A percentile compares a stretch with the other conserved stretches of the same genome.
These are phyloP conservation scores for Ptycholaimellus sp. DNA, from an alignment of 2,888 invertebrate genomes.

Conservation along the genomic window DNA sequence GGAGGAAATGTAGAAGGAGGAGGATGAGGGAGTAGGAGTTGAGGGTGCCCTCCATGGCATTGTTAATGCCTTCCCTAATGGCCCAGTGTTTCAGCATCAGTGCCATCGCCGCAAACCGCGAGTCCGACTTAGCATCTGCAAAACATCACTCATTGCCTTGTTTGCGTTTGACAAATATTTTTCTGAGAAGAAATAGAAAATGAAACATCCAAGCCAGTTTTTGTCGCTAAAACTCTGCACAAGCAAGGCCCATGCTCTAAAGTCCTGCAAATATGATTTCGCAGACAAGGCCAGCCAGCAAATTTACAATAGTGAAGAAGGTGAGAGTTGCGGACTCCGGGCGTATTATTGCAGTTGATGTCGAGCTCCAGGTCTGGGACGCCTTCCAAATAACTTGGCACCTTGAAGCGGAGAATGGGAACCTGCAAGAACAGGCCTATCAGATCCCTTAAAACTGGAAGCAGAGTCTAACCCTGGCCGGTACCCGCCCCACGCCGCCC, in stretches of 20 bases:
- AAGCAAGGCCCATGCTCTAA: too few relatives aligned
- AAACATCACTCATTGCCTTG: too few relatives aligned
- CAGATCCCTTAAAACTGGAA: too few relatives aligned
- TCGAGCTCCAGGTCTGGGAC: conserved; percentile 20
- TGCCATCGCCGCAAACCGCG: conserved; percentile 17
- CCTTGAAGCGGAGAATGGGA: conserved; percentile 15
- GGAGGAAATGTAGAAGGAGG: conserved; percentile 21
- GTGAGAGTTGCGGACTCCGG: conserved; percentile 23
- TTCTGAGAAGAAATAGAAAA: not conserved
- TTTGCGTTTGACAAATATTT: not conserved
- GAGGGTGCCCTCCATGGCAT: conserved; percentile 17
- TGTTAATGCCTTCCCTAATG: conserved; percentile 13
- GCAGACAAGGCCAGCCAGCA: too few relatives aligned
- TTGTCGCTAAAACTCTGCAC: not conserved
- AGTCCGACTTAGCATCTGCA: conserved; percentile 14
- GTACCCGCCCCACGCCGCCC: too few relatives aligned
- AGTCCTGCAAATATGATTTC: not conserved
- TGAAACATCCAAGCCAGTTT: not conserved
- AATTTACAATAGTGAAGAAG: conserved; percentile 23
- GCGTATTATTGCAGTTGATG: conserved; percentile 21
- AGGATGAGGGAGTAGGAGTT: conserved; percentile 22
- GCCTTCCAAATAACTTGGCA: too few relatives aligned
- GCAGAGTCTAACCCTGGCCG: too few relatives aligned
- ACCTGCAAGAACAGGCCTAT: conserved; percentile 12
- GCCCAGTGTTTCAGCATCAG: conserved; percentile 24